These are phyloP conservation scores for Eublepharis macularius DNA, from an alignment of 2,113 vertebrate genomes.

Conservation along the genomic window DNA sequence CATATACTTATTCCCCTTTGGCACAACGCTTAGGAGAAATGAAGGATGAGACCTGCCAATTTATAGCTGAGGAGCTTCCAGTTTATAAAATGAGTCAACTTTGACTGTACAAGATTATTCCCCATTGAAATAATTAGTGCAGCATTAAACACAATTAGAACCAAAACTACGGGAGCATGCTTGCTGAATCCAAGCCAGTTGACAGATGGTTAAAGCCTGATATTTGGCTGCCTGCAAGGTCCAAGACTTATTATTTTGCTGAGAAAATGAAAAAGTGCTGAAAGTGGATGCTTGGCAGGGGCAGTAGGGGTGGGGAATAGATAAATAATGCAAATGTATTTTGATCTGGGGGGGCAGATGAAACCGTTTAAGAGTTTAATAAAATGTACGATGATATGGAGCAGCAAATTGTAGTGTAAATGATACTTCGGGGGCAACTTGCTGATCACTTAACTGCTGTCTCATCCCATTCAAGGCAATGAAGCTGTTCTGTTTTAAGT, in stretches of 20 bases:
- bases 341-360: constrained; percentile 35
- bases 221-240: constrained; percentile 79
- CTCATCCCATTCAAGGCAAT: neutral
- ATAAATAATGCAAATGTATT: constrained; percentile 42
- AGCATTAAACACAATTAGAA: constrained; percentile 91
- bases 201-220: constrained; percentile 87
- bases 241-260: constrained; percentile 81
- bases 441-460: neutral
- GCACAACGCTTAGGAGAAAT: constrained; percentile 87
- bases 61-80: constrained; percentile 88
- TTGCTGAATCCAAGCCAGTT: constrained; percentile 83
- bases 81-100: constrained; percentile 92
- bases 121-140: constrained; percentile 93
- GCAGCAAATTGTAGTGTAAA: constrained; percentile 31
- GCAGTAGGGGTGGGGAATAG: neutral
- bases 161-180: constrained; percentile 83
- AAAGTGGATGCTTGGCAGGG: constrained; percentile 44
- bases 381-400: constrained; percentile 2
- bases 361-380: constrained; percentile 34
- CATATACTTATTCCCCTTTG: constrained; percentile 94
- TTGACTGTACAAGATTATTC: constrained; percentile 91
- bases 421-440: constrained; percentile 12
- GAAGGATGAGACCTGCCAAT: constrained; percentile 92
- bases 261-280: constrained; percentile 74
- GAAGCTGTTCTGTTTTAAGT: neutral